Evolutionary conservation across 64 coral and sea anemone genomes (phyloP).

Genomic region (Pocillopora damicornis): DNA sequence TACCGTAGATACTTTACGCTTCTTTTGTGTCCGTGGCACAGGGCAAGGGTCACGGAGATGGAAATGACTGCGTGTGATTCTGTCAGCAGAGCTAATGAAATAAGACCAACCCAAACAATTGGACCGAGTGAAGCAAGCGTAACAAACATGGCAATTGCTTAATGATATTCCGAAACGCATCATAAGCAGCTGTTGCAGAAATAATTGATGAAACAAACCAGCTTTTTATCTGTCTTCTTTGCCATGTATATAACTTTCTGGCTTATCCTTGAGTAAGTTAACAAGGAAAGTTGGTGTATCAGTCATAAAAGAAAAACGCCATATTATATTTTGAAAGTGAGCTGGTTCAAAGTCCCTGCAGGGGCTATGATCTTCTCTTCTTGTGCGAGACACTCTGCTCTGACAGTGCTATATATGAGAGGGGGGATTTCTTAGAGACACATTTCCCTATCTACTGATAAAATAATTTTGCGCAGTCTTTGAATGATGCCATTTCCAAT

Average conservation of each 20-base stretch:
- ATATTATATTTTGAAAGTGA: background rate
- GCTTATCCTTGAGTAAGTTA: background rate
- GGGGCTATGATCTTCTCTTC: no score
- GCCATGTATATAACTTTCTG: background rate
- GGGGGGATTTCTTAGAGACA: no score
- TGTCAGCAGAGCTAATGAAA: background rate
- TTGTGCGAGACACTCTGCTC: no score
- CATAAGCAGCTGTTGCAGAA: background rate
- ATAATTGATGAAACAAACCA: background rate
- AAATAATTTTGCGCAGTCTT: no score
- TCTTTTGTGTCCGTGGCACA: conserved; percentile 58
- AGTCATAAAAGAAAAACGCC: background rate
- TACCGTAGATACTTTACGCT: conserved; percentile 55
- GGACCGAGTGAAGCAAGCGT: background rate
- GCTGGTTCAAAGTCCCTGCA: no score
- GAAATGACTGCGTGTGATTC: conserved; percentile 22
- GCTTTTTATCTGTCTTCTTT: background rate
- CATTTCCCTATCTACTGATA: no score
- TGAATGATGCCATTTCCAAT: no score
- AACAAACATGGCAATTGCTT: background rate
- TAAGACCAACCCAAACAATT: background rate
- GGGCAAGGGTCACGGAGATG: background rate
- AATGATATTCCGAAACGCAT: background rate
- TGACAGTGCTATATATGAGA: no score
- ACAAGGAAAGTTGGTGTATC: no score